Evolutionary conservation across 2,888 invertebrate species (phyloP).

Genomic region (Nebria brevicollis): DNA sequence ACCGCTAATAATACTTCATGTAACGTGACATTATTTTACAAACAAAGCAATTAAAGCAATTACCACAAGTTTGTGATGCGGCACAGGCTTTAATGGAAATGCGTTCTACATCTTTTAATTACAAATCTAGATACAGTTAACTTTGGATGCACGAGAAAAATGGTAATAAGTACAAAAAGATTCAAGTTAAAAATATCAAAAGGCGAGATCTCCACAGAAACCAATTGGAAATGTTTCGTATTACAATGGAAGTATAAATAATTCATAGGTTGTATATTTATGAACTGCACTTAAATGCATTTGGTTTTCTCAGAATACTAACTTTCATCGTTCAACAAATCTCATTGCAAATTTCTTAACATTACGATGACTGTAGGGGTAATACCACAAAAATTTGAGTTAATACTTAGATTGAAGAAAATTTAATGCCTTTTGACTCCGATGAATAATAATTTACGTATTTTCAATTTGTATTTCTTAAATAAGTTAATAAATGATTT

Average conservation of each 20-base stretch:
- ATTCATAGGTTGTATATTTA: constrained; percentile 30
- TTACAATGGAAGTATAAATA: constrained; percentile 35
- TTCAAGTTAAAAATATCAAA: background rate
- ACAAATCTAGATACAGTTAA: background rate
- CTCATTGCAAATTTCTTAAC: background rate
- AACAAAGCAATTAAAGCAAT: background rate
- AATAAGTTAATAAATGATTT: too few relatives aligned
- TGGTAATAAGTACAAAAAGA: background rate
- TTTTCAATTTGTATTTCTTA: too few relatives aligned
- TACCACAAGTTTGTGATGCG: background rate
- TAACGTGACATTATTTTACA: constrained; percentile 11
- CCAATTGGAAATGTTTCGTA: constrained; percentile 16
- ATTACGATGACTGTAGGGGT: background rate
- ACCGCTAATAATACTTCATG: background rate
- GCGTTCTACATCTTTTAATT: background rate
- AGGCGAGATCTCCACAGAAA: constrained; percentile 21
- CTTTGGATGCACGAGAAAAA: background rate
- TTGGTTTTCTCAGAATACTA: constrained; percentile 27
- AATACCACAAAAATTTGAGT: background rate
- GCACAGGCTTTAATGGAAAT: background rate
- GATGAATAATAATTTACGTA: too few relatives aligned
- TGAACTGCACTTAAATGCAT: constrained; percentile 22
- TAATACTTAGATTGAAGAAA: too few relatives aligned
- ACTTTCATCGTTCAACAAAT: background rate
- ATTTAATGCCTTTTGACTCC: too few relatives aligned